Evolutionary conservation across 2,888 invertebrate genomes (phyloP), one percentile per base, ranked within the genome.

Genomic region (Acronicta psi): DNA sequence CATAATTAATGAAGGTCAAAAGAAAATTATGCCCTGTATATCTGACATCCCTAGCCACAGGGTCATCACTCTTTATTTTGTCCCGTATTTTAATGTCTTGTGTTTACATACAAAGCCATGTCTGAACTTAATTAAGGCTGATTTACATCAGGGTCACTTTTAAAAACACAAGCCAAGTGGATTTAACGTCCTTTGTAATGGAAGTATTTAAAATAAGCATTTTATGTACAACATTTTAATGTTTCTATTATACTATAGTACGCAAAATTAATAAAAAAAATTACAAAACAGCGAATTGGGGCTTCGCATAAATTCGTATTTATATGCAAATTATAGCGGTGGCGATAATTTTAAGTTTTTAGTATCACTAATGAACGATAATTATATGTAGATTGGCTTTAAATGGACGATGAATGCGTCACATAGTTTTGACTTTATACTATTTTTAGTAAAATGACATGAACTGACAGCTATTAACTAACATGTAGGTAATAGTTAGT

Each of bases 51-150:
- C 45, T 59, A 54, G 40, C 20, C 14, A 41, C 38, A 45, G 18
- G 47, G 36, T 13, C 52, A 55, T 67, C 54, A 60, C 52, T 74
- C 54, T 45, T 55, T 51, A 55, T 72, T 68, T 53, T 43, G 44
- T 44, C 45, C 72, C 59, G 59, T 44, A 46, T 50, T 68, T 71
- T 69, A 74, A 70, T 72, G 53, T 58, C 59, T 69, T 56, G 8
- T 56, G 50, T 69, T 62, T 61, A 69, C 60, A 61, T 54, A 76
- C 53, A 53, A 50, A 73, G 46, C 47, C 59, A 66, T 60, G 75
- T 59, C 60, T 65, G 42, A 55, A 59, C 50, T 70, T 71, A 71
- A 78, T 77, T 73, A 71, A 69, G 59, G 25, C 37, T 40, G 58
- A 69, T 78, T 75, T 62, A 75, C 65, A 59, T 68, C 52, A 34